Percentiles rank a stretch among this genome's conserved stretches.
Evolutionary conservation across 2,888 invertebrate species (phyloP).

Genomic region (Lasioglossum marginatum): DNA sequence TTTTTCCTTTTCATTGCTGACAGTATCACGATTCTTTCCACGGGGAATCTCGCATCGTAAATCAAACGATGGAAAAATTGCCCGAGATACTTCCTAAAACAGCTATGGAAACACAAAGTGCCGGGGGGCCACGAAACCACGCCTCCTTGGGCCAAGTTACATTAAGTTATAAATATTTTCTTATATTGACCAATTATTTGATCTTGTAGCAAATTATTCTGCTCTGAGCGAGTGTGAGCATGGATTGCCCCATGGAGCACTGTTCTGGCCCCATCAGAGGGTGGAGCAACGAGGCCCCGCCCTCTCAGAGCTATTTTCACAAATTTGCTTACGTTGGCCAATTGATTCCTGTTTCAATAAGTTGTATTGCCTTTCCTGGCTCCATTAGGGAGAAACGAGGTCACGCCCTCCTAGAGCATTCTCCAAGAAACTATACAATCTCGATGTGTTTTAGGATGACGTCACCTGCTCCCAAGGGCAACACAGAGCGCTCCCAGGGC

Average conservation of each 20-base stretch:
- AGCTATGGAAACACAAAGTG: neutral
- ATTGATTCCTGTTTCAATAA: neutral
- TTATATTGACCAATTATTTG: neutral
- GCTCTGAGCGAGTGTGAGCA: neutral
- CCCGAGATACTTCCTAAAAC: neutral
- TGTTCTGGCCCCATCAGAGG: neutral
- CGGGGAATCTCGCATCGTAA: neutral
- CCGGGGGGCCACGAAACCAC: neutral
- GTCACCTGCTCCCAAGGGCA: neutral
- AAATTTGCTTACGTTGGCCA: neutral
- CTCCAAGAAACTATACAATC: too few relatives aligned
- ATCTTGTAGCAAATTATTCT: neutral
- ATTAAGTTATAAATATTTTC: neutral
- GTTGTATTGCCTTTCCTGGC: neutral
- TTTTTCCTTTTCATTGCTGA: conserved; percentile 8
- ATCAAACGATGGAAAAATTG: neutral
- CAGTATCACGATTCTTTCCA: conserved; percentile 21
- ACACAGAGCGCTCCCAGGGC: neutral
- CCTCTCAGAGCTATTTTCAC: too few relatives aligned
- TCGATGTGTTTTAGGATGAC: neutral
- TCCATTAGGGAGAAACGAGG: neutral
- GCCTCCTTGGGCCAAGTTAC: neutral
- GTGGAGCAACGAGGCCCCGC: too few relatives aligned
- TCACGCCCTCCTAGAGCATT: too few relatives aligned
- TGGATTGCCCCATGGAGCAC: neutral